These are phyloP conservation scores for Hydrolagus affinis DNA, from an alignment of 2,113 vertebrate genomes.

Conservation along the genomic window DNA sequence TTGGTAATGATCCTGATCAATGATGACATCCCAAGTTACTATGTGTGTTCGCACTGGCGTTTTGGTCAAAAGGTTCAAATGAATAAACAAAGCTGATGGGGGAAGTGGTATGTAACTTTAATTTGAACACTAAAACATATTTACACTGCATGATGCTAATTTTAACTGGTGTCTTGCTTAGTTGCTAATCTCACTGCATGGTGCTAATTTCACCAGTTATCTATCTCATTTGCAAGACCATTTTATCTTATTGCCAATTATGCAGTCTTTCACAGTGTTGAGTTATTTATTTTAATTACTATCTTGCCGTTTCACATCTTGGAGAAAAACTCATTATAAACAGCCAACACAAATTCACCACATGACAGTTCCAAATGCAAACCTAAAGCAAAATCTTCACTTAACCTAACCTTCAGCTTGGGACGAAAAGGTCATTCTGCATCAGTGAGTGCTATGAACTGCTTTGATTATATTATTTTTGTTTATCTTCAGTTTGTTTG, in stretches of 20 bases:
- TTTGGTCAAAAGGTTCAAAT: neutral
- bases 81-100: neutral
- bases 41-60: neutral
- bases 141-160: conserved; percentile 17
- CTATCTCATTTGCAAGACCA: conserved; percentile 11
- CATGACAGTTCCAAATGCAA: neutral
- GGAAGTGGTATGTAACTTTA: neutral
- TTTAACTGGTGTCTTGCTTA: conserved; percentile 26
- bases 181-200: conserved; percentile 10
- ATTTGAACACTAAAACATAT: conserved; percentile 18
- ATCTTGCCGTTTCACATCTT: neutral
- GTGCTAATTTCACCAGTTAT: conserved; percentile 26
- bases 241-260: conserved; percentile 13
- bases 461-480: neutral
- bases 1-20: neutral
- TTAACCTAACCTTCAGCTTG: neutral
- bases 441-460: neutral
- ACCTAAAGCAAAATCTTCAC: neutral
- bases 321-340: neutral
- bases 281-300: conserved; percentile 13
- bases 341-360: neutral
- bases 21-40: neutral
- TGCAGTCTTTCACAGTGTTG: conserved; percentile 1
- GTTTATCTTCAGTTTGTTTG: no score
- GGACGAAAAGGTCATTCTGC: neutral